Evolutionary conservation across 2,113 vertebrate species (phyloP).

Genomic region (Rutilus rutilus): DNA sequence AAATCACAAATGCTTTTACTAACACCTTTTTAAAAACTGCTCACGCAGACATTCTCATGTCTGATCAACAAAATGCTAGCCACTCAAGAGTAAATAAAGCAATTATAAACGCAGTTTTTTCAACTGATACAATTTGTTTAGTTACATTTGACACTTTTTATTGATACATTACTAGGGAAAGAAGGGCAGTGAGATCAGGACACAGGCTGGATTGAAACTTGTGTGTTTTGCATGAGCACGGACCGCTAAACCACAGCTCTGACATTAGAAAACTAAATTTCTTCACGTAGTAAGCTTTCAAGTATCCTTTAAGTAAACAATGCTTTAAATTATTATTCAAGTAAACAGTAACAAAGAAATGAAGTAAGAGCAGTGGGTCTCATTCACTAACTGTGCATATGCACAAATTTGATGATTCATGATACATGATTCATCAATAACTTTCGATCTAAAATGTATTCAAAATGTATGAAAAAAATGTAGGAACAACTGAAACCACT

Average conservation of each 20-base stretch:
- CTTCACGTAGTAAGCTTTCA: not conserved
- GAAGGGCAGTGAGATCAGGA: not conserved
- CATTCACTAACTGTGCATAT: too few relatives aligned
- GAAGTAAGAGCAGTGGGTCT: too few relatives aligned
- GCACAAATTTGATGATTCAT: too few relatives aligned
- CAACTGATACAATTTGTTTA: not conserved
- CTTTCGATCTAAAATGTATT: too few relatives aligned
- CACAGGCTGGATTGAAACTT: not conserved
- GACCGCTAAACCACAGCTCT: not conserved
- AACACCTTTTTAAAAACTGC: not conserved
- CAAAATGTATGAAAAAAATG: too few relatives aligned
- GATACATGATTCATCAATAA: too few relatives aligned
- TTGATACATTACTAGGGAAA: not conserved
- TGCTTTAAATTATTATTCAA: not conserved
- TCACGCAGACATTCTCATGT: not conserved
- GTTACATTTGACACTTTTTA: not conserved
- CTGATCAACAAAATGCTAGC: not conserved
- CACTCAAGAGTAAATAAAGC: not conserved
- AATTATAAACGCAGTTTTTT: not conserved
- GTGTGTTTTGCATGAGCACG: not conserved
- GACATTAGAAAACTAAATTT: not conserved
- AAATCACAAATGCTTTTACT: not conserved
- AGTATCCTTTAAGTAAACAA: not conserved
- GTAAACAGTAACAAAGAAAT: not conserved
- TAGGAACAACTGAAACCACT: too few relatives aligned